A percentile compares a stretch with the other conserved stretches of the same genome.
Evolutionary conservation across 2,797 vertebrate genomes (phyloP).

Genomic region (Onychomys leucogaster): DNA sequence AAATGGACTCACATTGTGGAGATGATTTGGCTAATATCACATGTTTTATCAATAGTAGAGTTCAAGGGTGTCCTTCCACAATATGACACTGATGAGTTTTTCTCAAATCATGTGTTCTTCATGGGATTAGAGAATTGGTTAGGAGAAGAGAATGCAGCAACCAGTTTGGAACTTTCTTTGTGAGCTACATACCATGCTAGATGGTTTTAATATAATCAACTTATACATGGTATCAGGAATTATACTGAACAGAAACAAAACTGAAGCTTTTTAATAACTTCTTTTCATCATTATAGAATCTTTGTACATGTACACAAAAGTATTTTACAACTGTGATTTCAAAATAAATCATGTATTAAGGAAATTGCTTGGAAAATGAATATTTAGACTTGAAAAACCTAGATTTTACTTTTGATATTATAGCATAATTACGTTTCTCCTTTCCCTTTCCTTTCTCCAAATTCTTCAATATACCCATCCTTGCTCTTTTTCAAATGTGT

Average conservation of each 20-base stretch:
- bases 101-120: not conserved
- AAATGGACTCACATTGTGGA: not conserved
- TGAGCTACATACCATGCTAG: not conserved
- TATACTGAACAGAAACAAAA: not conserved
- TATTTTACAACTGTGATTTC: not conserved
- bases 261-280: not conserved
- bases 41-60: not conserved
- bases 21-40: not conserved
- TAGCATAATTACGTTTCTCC: not conserved
- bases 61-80: not conserved
- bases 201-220: not conserved
- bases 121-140: not conserved
- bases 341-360: not conserved
- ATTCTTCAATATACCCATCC: not conserved
- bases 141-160: not conserved
- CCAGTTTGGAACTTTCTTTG: not conserved
- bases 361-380: constrained; percentile 8
- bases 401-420: not conserved
- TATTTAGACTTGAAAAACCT: not conserved
- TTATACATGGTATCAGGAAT: not conserved
- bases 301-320: constrained; percentile 25
- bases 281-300: not conserved
- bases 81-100: not conserved
- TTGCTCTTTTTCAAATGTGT: not conserved
- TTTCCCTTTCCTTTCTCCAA: not conserved